These are phyloP conservation scores for Teleiodes luculella DNA, from an alignment of 2,888 invertebrate species.

Conservation along the genomic window DNA sequence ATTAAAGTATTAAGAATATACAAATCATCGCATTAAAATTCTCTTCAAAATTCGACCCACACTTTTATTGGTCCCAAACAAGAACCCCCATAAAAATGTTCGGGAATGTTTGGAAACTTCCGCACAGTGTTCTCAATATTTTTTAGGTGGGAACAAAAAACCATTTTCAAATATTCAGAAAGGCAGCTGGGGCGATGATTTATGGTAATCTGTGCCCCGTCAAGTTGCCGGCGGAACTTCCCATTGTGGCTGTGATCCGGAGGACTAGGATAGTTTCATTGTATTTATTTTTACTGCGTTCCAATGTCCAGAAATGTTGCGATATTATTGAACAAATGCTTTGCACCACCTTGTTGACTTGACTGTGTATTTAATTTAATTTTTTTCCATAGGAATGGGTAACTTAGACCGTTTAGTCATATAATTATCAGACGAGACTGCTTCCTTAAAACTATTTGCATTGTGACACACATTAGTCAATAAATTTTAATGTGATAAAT, in stretches of 20 bases:
- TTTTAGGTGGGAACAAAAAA: conserved; percentile 6
- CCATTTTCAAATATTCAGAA: conserved; percentile 19
- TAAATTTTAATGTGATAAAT: no score
- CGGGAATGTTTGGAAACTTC: conserved; percentile 2
- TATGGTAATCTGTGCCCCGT: conserved; percentile 20
- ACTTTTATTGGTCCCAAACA: conserved; percentile 9
- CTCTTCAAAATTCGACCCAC: conserved; percentile 2
- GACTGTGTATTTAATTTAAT: no score
- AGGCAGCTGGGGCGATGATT: conserved; percentile 17
- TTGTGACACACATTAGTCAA: no score
- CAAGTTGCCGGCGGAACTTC: conserved; percentile 13
- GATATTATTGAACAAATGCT: neutral
- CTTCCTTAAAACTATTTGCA: no score
- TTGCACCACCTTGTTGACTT: no score
- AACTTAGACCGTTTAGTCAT: no score
- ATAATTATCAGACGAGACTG: no score
- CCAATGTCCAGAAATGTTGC: neutral
- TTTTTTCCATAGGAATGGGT: no score
- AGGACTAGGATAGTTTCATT: conserved; percentile 13
- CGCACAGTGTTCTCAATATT: conserved; percentile 1
- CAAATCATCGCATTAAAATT: neutral
- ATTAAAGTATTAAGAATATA: neutral
- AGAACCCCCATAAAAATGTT: conserved; percentile 6
- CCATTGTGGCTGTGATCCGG: conserved; percentile 16
- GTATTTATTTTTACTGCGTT: conserved; percentile 8